These are phyloP conservation scores for Ormyrus thymus DNA, from an alignment of 2,888 invertebrate species.

Conservation along the genomic window DNA sequence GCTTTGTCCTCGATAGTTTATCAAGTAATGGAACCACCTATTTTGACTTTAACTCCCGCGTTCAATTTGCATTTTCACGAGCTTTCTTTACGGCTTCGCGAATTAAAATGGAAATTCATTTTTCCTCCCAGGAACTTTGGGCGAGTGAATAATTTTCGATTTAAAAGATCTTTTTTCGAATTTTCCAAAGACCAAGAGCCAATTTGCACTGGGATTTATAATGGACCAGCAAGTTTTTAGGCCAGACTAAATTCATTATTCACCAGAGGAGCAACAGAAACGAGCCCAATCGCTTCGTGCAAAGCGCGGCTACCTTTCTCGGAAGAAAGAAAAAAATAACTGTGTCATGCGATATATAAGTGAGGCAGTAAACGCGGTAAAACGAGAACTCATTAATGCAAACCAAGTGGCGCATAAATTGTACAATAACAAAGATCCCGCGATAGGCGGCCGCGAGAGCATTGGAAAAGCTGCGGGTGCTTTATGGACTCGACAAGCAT, in stretches of 20 bases:
- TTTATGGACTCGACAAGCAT: constrained; percentile 50
- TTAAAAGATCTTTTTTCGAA: no score
- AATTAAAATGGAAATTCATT: neutral
- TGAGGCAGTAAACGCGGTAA: constrained; percentile 6
- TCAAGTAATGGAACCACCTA: no score
- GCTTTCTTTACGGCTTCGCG: neutral
- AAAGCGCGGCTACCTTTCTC: no score
- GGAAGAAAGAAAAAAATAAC: neutral
- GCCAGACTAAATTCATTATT: no score
- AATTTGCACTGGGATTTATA: no score
- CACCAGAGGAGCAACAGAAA: no score
- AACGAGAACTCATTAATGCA: constrained; percentile 51
- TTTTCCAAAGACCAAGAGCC: no score
- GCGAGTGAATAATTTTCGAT: no score
- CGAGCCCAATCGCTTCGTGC: no score
- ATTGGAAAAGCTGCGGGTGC: constrained; percentile 30
- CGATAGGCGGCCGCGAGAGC: constrained; percentile 20
- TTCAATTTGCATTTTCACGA: constrained; percentile 1
- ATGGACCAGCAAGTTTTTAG: no score
- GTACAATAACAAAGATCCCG: constrained; percentile 40
- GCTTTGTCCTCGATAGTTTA: no score
- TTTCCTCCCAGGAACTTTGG: neutral
- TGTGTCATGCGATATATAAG: constrained; percentile 1
- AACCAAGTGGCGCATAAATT: constrained; percentile 39
- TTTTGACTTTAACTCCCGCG: neutral